Percentiles rank a stretch among this genome's conserved stretches.
Evolutionary conservation across 2,797 vertebrate species (phyloP).

Genomic region (Nyctibius grandis): DNA sequence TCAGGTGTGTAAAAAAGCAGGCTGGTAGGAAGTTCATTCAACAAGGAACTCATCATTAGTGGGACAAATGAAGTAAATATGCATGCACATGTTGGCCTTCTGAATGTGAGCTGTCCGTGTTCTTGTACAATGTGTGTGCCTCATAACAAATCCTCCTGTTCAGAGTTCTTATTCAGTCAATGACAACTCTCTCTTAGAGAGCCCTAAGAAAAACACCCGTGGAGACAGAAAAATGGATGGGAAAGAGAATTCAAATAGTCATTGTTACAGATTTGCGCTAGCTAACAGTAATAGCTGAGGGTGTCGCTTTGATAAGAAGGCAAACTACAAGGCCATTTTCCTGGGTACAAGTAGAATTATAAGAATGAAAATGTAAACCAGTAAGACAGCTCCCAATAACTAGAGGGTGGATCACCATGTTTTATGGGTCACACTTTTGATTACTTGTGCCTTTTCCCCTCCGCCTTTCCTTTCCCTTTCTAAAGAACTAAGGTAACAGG

Average conservation of each 20-base stretch:
- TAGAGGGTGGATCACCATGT: background rate
- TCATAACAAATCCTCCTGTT: background rate
- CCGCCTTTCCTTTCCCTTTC: background rate
- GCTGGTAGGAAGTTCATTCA: background rate
- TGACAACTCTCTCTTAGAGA: background rate
- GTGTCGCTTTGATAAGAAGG: background rate
- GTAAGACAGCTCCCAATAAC: background rate
- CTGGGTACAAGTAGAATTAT: background rate
- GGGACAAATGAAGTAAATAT: background rate
- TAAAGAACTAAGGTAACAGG: background rate
- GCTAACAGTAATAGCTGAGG: background rate
- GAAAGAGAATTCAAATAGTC: background rate
- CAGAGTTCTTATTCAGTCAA: background rate
- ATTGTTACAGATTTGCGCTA: background rate
- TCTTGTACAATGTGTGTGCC: background rate
- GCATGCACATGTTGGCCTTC: accelerated
- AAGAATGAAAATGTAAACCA: background rate
- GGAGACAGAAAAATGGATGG: background rate
- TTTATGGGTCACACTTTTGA: background rate
- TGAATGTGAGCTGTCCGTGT: background rate
- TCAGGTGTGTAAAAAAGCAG: background rate
- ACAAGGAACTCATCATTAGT: background rate
- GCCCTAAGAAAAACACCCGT: background rate
- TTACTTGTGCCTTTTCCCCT: background rate
- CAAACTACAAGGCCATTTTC: background rate